phyloP scores from a whole-genome alignment of 2,113 vertebrate genomes.

The Saguinus midas region DNA sequence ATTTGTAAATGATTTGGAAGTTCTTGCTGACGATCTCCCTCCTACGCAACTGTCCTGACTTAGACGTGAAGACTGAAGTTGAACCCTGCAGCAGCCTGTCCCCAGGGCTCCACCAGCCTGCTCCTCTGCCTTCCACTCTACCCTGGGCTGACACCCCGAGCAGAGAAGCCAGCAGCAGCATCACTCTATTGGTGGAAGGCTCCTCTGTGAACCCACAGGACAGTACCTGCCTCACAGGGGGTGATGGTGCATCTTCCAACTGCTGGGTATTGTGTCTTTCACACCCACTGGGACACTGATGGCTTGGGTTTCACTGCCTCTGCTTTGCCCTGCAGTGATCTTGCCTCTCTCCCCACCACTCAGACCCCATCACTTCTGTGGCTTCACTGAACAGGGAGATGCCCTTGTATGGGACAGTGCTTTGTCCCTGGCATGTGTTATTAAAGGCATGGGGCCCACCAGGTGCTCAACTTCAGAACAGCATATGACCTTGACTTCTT shows the following conservation, averaged over 20 bases:
- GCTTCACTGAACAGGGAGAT: background rate
- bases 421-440: background rate
- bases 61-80: background rate
- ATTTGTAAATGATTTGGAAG: background rate
- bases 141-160: background rate
- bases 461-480: background rate
- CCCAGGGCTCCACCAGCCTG: background rate
- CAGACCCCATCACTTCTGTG: too few relatives aligned
- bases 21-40: fast-evolving
- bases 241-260: fast-evolving
- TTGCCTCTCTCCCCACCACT: fast-evolving
- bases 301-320: background rate
- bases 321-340: background rate
- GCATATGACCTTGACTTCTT: fast-evolving
- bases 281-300: fast-evolving
- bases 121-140: background rate
- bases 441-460: too few relatives aligned
- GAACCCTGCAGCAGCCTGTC: fast-evolving
- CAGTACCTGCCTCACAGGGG: fast-evolving
- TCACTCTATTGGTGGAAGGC: fast-evolving
- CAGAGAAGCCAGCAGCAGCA: background rate
- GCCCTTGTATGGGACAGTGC: background rate
- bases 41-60: fast-evolving
- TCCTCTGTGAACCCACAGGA: background rate
- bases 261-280: background rate